Base-by-base conservation (phyloP, 2,888 invertebrate genomes). In the Pedicia rivosa region DNA sequence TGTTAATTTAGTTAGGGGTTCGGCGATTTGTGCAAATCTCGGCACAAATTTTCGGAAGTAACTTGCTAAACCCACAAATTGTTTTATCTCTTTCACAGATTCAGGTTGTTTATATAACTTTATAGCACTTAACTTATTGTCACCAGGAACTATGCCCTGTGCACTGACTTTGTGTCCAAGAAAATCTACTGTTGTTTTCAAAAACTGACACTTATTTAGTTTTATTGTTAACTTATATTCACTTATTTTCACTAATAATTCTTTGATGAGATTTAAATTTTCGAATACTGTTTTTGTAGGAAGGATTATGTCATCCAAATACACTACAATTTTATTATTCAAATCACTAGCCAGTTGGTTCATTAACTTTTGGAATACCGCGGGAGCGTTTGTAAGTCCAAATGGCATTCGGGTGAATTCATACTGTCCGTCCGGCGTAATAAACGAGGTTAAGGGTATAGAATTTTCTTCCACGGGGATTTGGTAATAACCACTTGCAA, bases 361-460 rank as follows among this genome's bases (percentile, higher is more conserved):
- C 32, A 52, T 49, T 4, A 44, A n/a, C 3, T 45, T 35, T 28
- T 50, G 49, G 24, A 50, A 53, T 1, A 47, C 45, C 0, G 50
- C 46, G 0, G 51, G 50, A 0, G 49, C 48, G 16, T 47, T 50
- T 1, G 49, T 43, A 10, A 50, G 15, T 1, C 49, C 51, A 40
- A 51, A 51, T 2, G 49, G 47, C 48, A 50, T 48, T 5, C 50
- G 41, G 5, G 48, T 49, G 32, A 48, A 52, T 34, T 51, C 47
- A 24, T 44, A 52, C 25, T 50, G 50, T 0, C 48, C 50, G 10
- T 47, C 47, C 0, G 52, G 48, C 1, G 48, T 50, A 1, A 51
- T 46, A 34, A 50, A 50, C 2, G 41, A 43, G 2, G 48, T 52
- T 13, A 42, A 44, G 25, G 37, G 41, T 29, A 38, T 39, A 25